Percentiles rank a stretch among this genome's conserved stretches.
phyloP scores from a whole-genome alignment of 2,888 invertebrate genomes.

The Lasioglossum pauxillum region DNA sequence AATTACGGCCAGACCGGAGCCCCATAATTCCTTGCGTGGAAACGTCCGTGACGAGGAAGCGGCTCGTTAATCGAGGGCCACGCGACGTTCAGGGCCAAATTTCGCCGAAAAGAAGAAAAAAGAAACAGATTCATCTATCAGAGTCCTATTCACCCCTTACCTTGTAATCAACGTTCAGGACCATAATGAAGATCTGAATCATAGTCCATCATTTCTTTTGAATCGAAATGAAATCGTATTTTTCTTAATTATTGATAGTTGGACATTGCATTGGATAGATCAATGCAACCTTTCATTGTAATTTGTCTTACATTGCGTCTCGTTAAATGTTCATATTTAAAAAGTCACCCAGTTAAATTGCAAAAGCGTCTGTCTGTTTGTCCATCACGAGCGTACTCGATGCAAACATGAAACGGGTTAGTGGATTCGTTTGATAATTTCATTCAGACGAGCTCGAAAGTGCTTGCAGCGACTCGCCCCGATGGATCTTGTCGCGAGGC shows the following conservation, averaged over 20 bases:
- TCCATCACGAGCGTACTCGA: not conserved
- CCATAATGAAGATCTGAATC: not conserved
- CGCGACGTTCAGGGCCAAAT: not conserved
- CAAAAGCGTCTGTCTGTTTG: not conserved
- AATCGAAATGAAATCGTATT: not conserved
- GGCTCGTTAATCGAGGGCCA: conserved; percentile 9
- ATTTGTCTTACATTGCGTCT: not conserved
- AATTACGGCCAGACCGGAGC: conserved; percentile 28
- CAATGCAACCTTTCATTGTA: not conserved
- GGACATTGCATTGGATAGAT: not conserved
- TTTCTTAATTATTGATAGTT: not conserved
- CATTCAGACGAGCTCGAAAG: not conserved
- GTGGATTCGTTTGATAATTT: not conserved
- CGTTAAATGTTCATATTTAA: not conserved
- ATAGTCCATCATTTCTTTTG: too few relatives aligned
- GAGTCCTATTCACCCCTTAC: not conserved
- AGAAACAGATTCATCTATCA: not conserved
- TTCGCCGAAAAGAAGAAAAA: not conserved
- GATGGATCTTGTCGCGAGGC: not conserved
- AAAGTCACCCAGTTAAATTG: not conserved
- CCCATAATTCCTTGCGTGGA: conserved; percentile 27
- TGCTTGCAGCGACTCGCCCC: not conserved
- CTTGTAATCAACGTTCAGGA: not conserved
- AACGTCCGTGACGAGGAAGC: conserved; percentile 9
- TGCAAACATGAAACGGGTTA: not conserved